phyloP scores from a whole-genome alignment of 2,797 vertebrate species.

The Dallia pectoralis region DNA sequence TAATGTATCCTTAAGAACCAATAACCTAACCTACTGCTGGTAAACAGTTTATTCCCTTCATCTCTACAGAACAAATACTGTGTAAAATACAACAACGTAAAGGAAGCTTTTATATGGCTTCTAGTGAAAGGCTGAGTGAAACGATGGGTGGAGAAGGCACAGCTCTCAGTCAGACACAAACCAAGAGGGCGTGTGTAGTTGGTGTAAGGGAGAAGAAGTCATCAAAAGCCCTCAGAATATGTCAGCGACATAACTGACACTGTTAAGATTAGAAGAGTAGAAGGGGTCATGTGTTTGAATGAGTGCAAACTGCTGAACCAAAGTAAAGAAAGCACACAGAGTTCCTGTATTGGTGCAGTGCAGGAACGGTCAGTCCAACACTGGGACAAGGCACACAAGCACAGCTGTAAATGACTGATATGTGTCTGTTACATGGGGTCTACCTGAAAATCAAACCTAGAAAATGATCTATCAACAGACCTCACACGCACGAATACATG shows the following conservation, averaged over 20 bases:
- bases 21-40: not conserved
- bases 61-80: not conserved
- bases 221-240: not conserved
- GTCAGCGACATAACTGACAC: constrained; percentile 11
- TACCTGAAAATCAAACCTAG: not conserved
- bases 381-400: constrained; percentile 76
- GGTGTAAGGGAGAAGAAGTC: not conserved
- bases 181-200: constrained; percentile 28
- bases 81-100: not conserved
- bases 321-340: not conserved
- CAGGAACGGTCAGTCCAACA: constrained; percentile 49
- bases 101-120: not conserved
- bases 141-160: constrained; percentile 59
- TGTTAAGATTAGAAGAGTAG: not conserved
- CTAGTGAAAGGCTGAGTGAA: constrained; percentile 48
- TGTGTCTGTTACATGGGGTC: constrained; percentile 15
- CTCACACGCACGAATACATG: constrained; percentile 8
- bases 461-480: not conserved
- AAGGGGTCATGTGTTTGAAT: constrained; percentile 5
- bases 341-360: constrained; percentile 27
- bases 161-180: constrained; percentile 44
- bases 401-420: constrained; percentile 20
- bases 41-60: not conserved
- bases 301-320: not conserved
- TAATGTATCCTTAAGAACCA: not conserved